Evolutionary conservation across 2,888 invertebrate genomes (phyloP).

Genomic region (Acrobasis repandana): DNA sequence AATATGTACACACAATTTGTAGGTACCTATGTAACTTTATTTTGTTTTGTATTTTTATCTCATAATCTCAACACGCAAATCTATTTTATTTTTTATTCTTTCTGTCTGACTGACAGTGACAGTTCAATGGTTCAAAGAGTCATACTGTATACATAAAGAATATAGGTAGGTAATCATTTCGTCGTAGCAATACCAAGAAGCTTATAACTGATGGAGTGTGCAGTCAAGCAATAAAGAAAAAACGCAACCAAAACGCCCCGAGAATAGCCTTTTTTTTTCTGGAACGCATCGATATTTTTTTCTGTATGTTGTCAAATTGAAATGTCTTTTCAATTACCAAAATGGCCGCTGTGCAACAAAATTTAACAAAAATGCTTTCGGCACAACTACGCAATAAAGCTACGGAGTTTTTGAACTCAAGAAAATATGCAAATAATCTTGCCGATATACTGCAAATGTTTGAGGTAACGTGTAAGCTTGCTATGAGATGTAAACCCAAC

Average conservation of each 20-base stretch:
- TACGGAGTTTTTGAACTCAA: slow-evolving; percentile 86
- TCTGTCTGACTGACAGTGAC: too few relatives aligned
- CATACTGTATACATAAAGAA: too few relatives aligned
- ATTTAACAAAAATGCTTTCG: slow-evolving; percentile 82
- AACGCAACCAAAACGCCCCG: background rate
- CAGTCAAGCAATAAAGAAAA: background rate
- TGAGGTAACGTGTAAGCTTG: slow-evolving; percentile 70
- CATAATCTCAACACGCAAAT: background rate
- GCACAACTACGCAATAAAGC: slow-evolving; percentile 87
- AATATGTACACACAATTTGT: too few relatives aligned
- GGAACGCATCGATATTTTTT: slow-evolving; percentile 32
- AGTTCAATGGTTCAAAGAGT: too few relatives aligned
- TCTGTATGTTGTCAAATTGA: slow-evolving; percentile 38
- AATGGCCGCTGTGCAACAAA: slow-evolving; percentile 72
- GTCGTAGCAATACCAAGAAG: too few relatives aligned
- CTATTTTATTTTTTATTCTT: too few relatives aligned
- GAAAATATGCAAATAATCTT: slow-evolving; percentile 85
- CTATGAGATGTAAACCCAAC: slow-evolving; percentile 25
- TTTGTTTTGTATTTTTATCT: background rate
- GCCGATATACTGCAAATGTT: slow-evolving; percentile 87
- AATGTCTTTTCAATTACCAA: slow-evolving; percentile 65
- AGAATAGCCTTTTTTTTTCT: background rate
- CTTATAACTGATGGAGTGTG: too few relatives aligned
- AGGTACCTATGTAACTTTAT: too few relatives aligned
- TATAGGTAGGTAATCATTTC: too few relatives aligned